Evolutionary conservation across 2,888 invertebrate species (phyloP).

Genomic region (Invenusta paracnida): DNA sequence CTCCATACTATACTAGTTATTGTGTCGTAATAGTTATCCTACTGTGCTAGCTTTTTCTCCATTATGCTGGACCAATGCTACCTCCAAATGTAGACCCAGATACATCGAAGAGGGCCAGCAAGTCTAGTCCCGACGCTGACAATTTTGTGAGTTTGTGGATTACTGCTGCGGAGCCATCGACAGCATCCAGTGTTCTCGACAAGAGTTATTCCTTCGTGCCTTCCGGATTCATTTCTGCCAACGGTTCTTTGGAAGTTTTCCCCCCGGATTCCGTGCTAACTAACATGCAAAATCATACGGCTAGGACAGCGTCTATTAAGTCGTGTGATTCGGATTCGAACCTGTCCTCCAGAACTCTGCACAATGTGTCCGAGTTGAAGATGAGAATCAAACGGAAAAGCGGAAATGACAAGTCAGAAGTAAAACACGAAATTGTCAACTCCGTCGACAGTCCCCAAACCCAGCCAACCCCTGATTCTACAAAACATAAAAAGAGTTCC

Average conservation of each 20-base stretch:
- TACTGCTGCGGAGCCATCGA: background rate
- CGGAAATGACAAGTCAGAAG: background rate
- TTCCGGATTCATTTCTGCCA: background rate
- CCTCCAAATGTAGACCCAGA: slow-evolving; percentile 10
- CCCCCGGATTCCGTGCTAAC: background rate
- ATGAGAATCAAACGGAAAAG: slow-evolving; percentile 10
- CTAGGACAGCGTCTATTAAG: slow-evolving; percentile 1
- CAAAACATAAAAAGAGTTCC: background rate
- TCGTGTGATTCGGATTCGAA: slow-evolving; percentile 8
- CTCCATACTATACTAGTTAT: too few species aligned
- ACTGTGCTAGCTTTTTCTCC: background rate
- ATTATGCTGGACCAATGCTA: slow-evolving; percentile 21
- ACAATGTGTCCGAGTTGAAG: slow-evolving; percentile 1
- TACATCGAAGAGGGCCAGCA: background rate
- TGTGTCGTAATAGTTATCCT: background rate
- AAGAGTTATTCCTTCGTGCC: slow-evolving; percentile 18
- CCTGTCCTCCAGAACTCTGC: background rate
- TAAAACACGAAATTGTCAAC: slow-evolving; percentile 1
- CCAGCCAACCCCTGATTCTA: background rate
- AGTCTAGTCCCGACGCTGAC: background rate
- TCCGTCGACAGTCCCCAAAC: background rate
- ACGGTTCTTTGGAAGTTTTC: slow-evolving; percentile 4
- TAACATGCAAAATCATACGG: slow-evolving; percentile 4
- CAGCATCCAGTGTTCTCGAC: slow-evolving; percentile 1
- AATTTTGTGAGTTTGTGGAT: slow-evolving; percentile 22